Percentiles rank a stretch among this genome's conserved stretches.
phyloP scores from a whole-genome alignment of 1,140 invertebrate species.

The Macrotrachela quadricornifera region DNA sequence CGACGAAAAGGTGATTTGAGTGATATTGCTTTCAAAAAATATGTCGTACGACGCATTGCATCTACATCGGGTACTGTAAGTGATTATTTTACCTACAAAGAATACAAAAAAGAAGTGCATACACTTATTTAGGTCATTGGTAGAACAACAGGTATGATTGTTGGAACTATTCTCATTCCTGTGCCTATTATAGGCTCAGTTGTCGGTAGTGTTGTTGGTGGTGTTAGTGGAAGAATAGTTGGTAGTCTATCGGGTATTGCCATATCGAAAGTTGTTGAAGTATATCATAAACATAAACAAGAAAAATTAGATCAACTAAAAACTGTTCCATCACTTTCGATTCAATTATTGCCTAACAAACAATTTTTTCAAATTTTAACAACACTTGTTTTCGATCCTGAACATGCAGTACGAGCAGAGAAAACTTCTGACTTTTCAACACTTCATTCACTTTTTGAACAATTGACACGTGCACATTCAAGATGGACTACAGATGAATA shows the following conservation, averaged over 20 bases:
- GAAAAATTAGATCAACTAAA: too few species aligned
- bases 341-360: too few species aligned
- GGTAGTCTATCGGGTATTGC: not conserved
- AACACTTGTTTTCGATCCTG: too few species aligned
- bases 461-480: too few species aligned
- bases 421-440: too few species aligned
- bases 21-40: not conserved
- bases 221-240: not conserved
- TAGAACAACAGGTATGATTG: not conserved
- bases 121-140: not conserved
- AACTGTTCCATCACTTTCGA: too few species aligned
- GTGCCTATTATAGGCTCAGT: not conserved
- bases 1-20: not conserved
- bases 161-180: not conserved
- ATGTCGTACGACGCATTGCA: not conserved
- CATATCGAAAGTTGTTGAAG: too few species aligned
- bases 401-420: too few species aligned
- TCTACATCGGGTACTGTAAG: not conserved
- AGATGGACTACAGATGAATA: too few species aligned
- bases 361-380: too few species aligned
- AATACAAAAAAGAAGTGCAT: not conserved
- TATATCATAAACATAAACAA: too few species aligned
- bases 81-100: not conserved
- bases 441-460: too few species aligned
- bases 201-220: not conserved